Conservation (phyloP, 2,888 invertebrate genomes). For the Phortica okadai region DNA sequence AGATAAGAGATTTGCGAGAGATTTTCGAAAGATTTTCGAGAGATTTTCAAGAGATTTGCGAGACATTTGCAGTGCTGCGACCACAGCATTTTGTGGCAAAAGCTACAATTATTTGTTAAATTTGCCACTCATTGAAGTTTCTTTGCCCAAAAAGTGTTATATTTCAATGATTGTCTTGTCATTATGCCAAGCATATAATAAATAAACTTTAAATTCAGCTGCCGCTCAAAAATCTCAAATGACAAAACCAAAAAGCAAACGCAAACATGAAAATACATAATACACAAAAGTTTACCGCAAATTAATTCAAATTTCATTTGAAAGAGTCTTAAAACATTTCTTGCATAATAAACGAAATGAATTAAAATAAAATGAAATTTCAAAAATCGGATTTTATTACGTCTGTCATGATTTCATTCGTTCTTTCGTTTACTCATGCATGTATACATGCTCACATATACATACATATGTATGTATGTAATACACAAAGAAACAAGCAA, state of each 20-base stretch:
- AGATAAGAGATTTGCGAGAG: too few species aligned
- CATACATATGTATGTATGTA: background rate
- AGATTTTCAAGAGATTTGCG: too few species aligned
- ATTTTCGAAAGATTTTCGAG: too few species aligned
- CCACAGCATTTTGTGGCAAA: too few species aligned
- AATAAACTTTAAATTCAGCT: background rate
- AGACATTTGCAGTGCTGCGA: too few species aligned
- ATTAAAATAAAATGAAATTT: conserved; percentile 60
- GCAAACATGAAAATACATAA: background rate
- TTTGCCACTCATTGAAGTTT: too few species aligned
- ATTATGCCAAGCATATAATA: too few species aligned
- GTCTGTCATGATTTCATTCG: conserved; percentile 2
- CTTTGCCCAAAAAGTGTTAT: too few species aligned
- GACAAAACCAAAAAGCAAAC: background rate
- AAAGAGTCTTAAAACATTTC: conserved; percentile 1
- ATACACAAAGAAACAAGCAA: background rate
- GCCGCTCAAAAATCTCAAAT: background rate
- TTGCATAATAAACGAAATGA: conserved; percentile 36
- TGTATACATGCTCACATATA: background rate
- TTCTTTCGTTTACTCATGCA: background rate
- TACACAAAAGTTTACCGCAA: conserved; percentile 16
- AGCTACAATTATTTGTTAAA: too few species aligned
- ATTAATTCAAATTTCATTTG: conserved; percentile 21
- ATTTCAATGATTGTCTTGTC: too few species aligned
- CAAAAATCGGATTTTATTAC: conserved; percentile 57